These are phyloP conservation scores for Nannoperca obscura DNA, from an alignment of 2,797 vertebrate genomes.

Conservation along the genomic window DNA sequence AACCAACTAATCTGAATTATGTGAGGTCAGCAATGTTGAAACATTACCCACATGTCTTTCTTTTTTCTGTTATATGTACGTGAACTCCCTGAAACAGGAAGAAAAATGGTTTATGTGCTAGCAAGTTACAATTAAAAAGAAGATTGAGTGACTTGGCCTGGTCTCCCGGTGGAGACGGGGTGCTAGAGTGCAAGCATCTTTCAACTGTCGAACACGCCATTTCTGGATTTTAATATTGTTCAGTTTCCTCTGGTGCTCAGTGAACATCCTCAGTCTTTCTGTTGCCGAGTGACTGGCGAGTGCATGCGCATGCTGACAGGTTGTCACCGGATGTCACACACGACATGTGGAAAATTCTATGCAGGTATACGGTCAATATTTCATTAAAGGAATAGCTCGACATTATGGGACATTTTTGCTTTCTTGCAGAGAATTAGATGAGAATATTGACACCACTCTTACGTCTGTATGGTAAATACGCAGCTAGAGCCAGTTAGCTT, in stretches of 20 bases:
- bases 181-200: constrained; percentile 15
- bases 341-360: constrained; percentile 11
- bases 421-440: not conserved
- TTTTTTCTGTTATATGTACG: not conserved
- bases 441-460: not conserved
- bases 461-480: not conserved
- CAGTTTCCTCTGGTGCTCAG: constrained; percentile 31
- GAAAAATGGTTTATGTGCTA: not conserved
- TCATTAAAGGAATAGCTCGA: not conserved
- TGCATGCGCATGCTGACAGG: constrained; percentile 16
- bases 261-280: constrained; percentile 29
- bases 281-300: constrained; percentile 18
- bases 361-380: constrained; percentile 1
- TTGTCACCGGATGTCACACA: constrained; percentile 21
- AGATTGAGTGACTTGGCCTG: constrained; percentile 33
- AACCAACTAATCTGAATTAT: constrained; percentile 51
- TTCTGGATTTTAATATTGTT: constrained; percentile 53
- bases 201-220: constrained; percentile 51
- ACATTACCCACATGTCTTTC: not conserved
- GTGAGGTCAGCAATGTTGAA: constrained; percentile 53
- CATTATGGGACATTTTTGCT: not conserved
- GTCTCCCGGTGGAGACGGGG: constrained; percentile 32
- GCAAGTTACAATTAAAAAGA: constrained; percentile 26
- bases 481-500: not conserved
- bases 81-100: constrained; percentile 5